phyloP scores from a whole-genome alignment of 2,113 vertebrate genomes.

The Ardeotis arabs region DNA sequence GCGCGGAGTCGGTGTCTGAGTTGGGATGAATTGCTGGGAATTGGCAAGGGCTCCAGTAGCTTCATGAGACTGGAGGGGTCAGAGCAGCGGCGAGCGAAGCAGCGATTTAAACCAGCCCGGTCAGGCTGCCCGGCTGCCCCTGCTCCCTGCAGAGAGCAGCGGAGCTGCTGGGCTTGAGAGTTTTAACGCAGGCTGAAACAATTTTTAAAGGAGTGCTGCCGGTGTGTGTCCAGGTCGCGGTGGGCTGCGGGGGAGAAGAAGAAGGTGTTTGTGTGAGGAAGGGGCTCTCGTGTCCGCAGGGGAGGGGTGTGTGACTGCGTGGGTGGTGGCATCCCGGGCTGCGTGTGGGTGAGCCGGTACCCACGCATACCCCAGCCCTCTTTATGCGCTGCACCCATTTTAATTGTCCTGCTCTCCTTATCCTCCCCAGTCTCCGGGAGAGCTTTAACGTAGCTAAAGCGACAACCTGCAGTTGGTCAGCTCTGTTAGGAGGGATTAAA shows the following conservation, averaged over 20 bases:
- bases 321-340: background rate
- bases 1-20: background rate
- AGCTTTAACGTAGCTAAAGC: background rate
- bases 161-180: background rate
- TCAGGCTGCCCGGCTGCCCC: fast-evolving
- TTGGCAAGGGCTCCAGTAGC: background rate
- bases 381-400: background rate
- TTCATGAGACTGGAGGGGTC: background rate
- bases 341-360: fast-evolving
- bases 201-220: fast-evolving
- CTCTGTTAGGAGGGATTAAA: background rate
- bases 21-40: background rate
- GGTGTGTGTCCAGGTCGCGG: fast-evolving
- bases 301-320: background rate
- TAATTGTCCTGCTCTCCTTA: background rate
- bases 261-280: fast-evolving
- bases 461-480: background rate
- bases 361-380: fast-evolving
- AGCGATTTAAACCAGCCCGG: fast-evolving
- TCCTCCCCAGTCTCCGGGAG: background rate
- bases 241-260: background rate
- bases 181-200: background rate
- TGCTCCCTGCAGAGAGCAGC: fast-evolving
- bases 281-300: fast-evolving
- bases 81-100: background rate